These are phyloP conservation scores for Rhynchomys soricoides DNA, from an alignment of 2,113 vertebrate species.

Conservation along the genomic window DNA sequence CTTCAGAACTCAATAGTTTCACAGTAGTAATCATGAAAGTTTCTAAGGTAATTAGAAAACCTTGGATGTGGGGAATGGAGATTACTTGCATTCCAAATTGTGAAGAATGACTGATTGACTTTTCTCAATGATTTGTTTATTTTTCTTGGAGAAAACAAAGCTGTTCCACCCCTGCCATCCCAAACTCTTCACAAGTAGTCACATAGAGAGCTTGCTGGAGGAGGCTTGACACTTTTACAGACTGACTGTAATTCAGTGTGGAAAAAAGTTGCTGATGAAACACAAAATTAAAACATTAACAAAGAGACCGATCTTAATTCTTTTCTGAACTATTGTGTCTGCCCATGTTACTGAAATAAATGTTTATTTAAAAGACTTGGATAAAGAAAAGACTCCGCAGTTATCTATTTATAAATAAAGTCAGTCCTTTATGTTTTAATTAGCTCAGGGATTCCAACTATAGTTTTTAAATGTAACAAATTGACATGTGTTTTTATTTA, in stretches of 20 bases:
- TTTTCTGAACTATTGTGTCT: constrained; percentile 58
- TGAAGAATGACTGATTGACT: constrained; percentile 61
- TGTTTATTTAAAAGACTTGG: constrained; percentile 55
- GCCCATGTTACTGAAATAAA: constrained; percentile 24
- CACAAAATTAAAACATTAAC: constrained; percentile 73
- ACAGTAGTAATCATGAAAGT: constrained; percentile 39
- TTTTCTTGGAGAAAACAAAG: background rate
- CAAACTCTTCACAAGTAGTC: background rate
- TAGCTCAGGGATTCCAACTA: constrained; percentile 9
- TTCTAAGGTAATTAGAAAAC: constrained; percentile 48
- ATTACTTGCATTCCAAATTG: constrained; percentile 19
- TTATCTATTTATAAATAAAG: background rate
- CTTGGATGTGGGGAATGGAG: background rate
- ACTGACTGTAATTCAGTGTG: constrained; percentile 62
- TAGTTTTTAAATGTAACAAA: constrained; percentile 9
- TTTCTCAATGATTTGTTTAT: constrained; percentile 57
- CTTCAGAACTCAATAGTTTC: constrained; percentile 58
- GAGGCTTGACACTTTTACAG: constrained; percentile 65
- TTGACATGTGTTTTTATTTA: background rate
- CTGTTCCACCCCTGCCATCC: background rate
- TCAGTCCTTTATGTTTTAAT: background rate
- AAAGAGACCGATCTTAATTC: constrained; percentile 66
- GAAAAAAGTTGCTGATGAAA: constrained; percentile 63
- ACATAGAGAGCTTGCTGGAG: constrained; percentile 66
- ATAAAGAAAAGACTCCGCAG: background rate